Percentiles rank a stretch among this genome's conserved stretches.
Evolutionary conservation across 92 coral and sea anemone species (phyloP).

Genomic region (Pocillopora grandis): DNA sequence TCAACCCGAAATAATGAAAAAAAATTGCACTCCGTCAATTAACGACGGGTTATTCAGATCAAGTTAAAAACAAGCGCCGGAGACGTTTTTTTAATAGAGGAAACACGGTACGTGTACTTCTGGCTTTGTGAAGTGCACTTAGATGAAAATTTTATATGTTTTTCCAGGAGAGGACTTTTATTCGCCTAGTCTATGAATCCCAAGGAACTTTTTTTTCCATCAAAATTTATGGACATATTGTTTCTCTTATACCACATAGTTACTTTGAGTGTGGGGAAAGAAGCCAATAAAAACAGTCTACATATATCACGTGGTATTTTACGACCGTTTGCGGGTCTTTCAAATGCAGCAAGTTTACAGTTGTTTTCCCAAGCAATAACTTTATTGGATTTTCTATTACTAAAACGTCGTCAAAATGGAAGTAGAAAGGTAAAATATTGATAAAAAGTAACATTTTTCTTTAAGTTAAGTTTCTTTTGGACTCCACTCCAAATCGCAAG

Average conservation of each 20-base stretch:
- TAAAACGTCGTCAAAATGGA: slow-evolving; percentile 35
- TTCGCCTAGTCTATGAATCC: no score
- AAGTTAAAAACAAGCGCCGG: no score
- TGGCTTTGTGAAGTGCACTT: no score
- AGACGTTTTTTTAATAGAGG: no score
- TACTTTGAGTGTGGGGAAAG: neutral
- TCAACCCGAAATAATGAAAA: no score
- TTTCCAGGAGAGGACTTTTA: no score
- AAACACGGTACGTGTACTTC: no score
- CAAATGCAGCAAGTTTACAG: slow-evolving; percentile 40
- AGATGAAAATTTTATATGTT: no score
- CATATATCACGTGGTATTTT: slow-evolving; percentile 56
- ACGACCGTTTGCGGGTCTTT: slow-evolving; percentile 89
- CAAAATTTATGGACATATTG: slow-evolving; percentile 1
- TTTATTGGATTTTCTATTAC: neutral
- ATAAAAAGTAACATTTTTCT: neutral
- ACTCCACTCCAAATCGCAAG: neutral
- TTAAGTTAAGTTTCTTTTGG: neutral
- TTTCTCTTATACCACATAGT: neutral
- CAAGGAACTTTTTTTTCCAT: no score
- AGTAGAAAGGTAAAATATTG: slow-evolving; percentile 42
- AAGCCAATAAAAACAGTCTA: slow-evolving; percentile 26
- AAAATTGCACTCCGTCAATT: no score
- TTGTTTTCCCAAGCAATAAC: neutral
- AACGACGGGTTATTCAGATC: no score